Conservation (phyloP, 2,113 vertebrate species). For the Spea multiplicata region DNA sequence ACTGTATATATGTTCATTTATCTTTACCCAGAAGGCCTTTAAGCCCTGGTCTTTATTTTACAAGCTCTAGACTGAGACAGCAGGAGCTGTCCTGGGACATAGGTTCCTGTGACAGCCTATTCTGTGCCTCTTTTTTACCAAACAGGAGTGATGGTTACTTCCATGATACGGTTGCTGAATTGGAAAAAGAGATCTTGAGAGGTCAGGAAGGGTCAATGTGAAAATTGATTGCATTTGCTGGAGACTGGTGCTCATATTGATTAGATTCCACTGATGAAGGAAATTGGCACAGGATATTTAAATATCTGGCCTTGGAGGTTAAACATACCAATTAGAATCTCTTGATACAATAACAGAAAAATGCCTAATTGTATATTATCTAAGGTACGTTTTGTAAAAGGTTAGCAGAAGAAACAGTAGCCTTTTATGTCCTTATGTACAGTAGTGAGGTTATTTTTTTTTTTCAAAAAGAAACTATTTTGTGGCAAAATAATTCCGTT, state of each 20-base stretch:
- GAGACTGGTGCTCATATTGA: slow-evolving; percentile 60
- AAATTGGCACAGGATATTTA: slow-evolving; percentile 50
- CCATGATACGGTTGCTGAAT: slow-evolving; percentile 47
- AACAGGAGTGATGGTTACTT: slow-evolving; percentile 82
- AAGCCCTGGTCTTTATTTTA: slow-evolving; percentile 68
- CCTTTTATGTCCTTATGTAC: too few species aligned
- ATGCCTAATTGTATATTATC: not conserved
- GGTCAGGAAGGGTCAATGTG: slow-evolving; percentile 72
- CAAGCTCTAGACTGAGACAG: slow-evolving; percentile 73
- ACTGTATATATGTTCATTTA: slow-evolving; percentile 87
- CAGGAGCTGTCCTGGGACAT: slow-evolving; percentile 80
- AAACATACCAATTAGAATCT: slow-evolving; percentile 5
- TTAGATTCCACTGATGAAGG: slow-evolving; percentile 43
- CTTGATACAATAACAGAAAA: not conserved
- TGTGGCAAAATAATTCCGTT: too few species aligned
- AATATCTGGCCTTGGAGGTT: slow-evolving; percentile 32
- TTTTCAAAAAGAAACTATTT: too few species aligned
- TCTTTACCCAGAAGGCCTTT: slow-evolving; percentile 78
- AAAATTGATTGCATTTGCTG: slow-evolving; percentile 63
- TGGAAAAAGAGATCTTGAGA: slow-evolving; percentile 67
- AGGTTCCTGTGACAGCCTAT: slow-evolving; percentile 70
- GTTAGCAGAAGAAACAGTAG: not conserved
- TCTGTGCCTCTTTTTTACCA: slow-evolving; percentile 67
- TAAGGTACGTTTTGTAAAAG: not conserved
- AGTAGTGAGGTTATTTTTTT: too few species aligned